Base-by-base conservation (phyloP, 2,888 invertebrate genomes). In the Drosophila demipolita region DNA sequence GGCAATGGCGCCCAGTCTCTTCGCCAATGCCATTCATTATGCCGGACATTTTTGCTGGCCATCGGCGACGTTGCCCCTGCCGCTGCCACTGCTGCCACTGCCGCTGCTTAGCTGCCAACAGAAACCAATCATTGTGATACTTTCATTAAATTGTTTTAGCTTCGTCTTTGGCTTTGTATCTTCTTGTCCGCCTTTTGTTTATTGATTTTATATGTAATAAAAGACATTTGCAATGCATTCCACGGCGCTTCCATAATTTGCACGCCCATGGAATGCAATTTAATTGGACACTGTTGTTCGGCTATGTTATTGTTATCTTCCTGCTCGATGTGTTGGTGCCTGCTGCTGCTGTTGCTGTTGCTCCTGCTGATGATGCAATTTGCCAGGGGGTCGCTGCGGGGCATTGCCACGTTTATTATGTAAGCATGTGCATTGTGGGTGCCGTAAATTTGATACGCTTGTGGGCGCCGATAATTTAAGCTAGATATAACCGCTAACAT, bases 121-220 rank as follows among this genome's bases (percentile, higher is more conserved):
- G 80, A 90, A 89, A 90, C 90, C 90, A 87, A 90, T 87, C 87
- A 89, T 87, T 90, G 90, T 87, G 89, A 90, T 87, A 89, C 82
- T 90, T 87, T 90, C 90, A 90, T 87, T 86, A 86, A 86, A 86
- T 75, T 88, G 81, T 66, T 62, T 68, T 70, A 61, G 62, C 67
- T 68, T 40, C 63, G 61, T 61, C 75, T 67, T 81, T 53, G 52
- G 49, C 68, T 57, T 54, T 49, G 20, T 68, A 65, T 66, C 62
- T 71, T 61, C 66, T 57, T 64, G 67, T 58, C 45, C 42, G 66
- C 42, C 66, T 55, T 66, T 80, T 82, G 77, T 74, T 75, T 86
- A 90, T 85, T 86, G 89, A 74, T 83, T 88, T 77, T 67, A 80
- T 82, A 78, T 74, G 90, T 86, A 83, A 89, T 89, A 85, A 85